Evolutionary conservation across 1,140 invertebrate genomes (phyloP), one percentile per base, ranked within the genome.

Genomic region (Epicauta chinensis): DNA sequence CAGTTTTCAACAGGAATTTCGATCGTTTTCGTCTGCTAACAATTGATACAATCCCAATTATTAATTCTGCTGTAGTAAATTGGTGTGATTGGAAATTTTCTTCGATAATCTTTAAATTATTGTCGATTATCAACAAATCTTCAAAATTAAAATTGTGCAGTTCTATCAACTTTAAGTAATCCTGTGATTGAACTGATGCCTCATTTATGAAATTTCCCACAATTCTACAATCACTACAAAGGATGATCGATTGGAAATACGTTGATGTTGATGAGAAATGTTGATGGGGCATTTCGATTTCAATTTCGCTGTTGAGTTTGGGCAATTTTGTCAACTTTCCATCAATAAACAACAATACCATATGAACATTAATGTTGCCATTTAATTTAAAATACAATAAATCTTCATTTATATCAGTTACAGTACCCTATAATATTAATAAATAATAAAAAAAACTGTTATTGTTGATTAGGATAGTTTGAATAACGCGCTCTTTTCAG

Each of bases 41-140:
- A n/a, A n/a, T n/a, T 3, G 17, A 45, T 45, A 11, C 14, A 31
- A 13, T 32, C 2, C 35, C 35, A 4, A 10, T 2, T 34, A 15
- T 45, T 30, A 36, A 47, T 36, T 16, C 23, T 2, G 7, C 23
- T 5, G 7, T 2, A 3, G 23, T 23, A 23, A 3, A 23, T 23
- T 23, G n/a, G n/a, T 23, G 23, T 7, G 1, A 23, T 23, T 23
- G 23, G 23, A 23, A 23, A 23, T 23, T 23, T 7, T 23, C 23
- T 7, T 23, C 23, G 23, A 23, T 23, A 5, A 23, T 34, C 17
- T 36, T 16, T 15, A n/a, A 47, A 12, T 14, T 35, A 30, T 12
- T 32, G 30, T 45, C 43, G 10, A 45, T 35, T 7, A 16, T 34
- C 16, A 47, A 37, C 15, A 47, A 36, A 36, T 47, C 45, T 16